These are phyloP conservation scores for Urocyon cinereoargenteus DNA, from an alignment of 2,797 vertebrate species.

Conservation along the genomic window DNA sequence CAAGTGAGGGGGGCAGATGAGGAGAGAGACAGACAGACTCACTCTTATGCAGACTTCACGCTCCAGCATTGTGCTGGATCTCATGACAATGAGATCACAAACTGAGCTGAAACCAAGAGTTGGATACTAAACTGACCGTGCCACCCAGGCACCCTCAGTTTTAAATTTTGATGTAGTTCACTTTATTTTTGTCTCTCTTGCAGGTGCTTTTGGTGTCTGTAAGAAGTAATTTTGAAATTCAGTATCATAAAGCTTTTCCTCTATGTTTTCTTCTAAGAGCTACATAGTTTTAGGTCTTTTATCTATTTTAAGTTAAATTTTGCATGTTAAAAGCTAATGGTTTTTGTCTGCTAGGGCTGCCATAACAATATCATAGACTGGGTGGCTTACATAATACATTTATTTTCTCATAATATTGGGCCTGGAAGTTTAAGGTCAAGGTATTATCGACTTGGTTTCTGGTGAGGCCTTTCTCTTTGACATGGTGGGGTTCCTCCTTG, in stretches of 20 bases:
- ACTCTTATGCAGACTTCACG: background rate
- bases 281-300: background rate
- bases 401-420: background rate
- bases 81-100: background rate
- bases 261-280: background rate
- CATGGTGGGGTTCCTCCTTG: background rate
- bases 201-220: background rate
- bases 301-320: constrained; percentile 8
- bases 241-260: background rate
- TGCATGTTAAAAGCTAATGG: background rate
- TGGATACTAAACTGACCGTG: background rate
- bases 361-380: background rate
- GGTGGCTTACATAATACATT: background rate
- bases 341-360: background rate
- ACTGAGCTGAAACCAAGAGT: background rate
- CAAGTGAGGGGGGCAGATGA: background rate
- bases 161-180: background rate
- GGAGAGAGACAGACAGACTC: background rate
- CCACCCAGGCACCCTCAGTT: background rate
- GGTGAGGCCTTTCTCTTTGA: background rate
- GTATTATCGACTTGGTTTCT: constrained; percentile 7
- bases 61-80: background rate
- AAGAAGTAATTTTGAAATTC: background rate
- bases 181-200: background rate
- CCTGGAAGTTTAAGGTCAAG: background rate